Conservation (phyloP, 2,797 vertebrate species). For the Rhinella marina region DNA sequence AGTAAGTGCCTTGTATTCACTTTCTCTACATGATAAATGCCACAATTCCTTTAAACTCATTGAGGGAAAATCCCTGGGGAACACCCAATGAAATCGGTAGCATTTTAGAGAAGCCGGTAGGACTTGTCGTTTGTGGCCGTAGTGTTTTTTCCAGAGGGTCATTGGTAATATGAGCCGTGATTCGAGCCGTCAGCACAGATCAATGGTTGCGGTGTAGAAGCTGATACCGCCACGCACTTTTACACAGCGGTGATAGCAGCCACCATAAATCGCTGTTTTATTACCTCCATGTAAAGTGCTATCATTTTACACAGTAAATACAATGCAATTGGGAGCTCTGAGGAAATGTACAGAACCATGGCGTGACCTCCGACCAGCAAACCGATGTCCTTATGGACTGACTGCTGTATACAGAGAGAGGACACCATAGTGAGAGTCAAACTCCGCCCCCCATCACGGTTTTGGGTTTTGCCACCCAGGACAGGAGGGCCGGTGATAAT, state of each 20-base stretch:
- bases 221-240: slow-evolving; percentile 18
- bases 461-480: not conserved
- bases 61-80: too few species aligned
- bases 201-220: not conserved
- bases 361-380: not conserved
- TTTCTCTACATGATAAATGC: too few species aligned
- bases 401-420: not conserved
- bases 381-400: not conserved
- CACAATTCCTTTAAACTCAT: too few species aligned
- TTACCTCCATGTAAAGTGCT: slow-evolving; percentile 21
- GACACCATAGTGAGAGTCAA: not conserved
- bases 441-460: not conserved
- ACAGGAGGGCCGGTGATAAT: not conserved
- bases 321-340: not conserved
- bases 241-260: slow-evolving; percentile 35
- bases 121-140: not conserved
- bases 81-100: not conserved
- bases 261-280: slow-evolving; percentile 48
- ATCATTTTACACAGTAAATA: slow-evolving; percentile 35
- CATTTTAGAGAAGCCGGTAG: not conserved
- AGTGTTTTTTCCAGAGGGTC: not conserved
- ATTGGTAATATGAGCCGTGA: not conserved
- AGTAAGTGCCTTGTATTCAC: too few species aligned
- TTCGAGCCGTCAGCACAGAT: not conserved
- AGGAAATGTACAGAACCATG: not conserved